phyloP scores from a whole-genome alignment of 1,140 invertebrate species.

The Berghia stephanieae region DNA sequence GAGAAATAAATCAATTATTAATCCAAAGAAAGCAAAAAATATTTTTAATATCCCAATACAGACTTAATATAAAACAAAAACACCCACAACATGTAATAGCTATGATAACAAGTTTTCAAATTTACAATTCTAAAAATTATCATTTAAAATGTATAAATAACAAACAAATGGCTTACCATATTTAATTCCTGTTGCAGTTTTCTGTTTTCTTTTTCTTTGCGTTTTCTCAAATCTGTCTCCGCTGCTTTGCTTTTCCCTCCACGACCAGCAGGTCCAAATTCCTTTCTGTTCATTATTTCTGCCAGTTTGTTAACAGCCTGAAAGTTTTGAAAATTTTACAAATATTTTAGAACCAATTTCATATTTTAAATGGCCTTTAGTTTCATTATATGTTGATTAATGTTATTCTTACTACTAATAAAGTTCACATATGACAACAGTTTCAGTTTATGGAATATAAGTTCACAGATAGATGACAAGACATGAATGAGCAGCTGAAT shows the following conservation, averaged over 20 bases:
- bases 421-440: not conserved
- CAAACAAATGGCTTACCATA: constrained; percentile 68
- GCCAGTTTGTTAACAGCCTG: constrained; percentile 97
- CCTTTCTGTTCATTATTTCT: constrained; percentile 95
- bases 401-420: not conserved
- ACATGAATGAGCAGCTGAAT: not conserved
- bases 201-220: constrained; percentile 94
- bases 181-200: constrained; percentile 95
- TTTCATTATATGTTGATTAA: no score
- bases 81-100: not conserved
- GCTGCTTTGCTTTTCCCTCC: constrained; percentile 76
- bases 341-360: not conserved
- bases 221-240: constrained; percentile 80
- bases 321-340: constrained; percentile 50
- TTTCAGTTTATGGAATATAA: no score
- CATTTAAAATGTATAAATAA: no score
- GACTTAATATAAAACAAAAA: not conserved
- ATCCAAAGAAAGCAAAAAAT: not conserved
- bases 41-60: not conserved
- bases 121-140: no score
- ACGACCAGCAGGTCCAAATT: constrained; percentile 60
- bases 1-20: not conserved
- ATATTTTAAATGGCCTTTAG: no score
- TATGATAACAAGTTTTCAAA: not conserved
- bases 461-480: not conserved